Conservation (phyloP, 2,888 invertebrate genomes). For the Acanthococcus lagerstroemiae region DNA sequence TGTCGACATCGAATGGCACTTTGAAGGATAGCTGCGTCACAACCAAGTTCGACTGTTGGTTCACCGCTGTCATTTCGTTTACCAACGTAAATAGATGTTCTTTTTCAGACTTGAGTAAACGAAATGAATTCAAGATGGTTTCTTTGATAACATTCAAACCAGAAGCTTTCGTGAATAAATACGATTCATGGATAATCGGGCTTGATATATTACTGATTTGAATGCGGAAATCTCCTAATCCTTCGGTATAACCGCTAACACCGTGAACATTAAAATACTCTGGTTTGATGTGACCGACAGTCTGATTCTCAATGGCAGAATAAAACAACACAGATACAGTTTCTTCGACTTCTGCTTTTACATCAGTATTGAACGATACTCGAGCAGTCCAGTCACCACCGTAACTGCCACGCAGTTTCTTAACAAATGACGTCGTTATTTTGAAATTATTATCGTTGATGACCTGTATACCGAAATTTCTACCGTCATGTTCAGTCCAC, state of each 20-base stretch:
- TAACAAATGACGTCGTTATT: constrained; percentile 78
- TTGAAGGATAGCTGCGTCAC: constrained; percentile 49
- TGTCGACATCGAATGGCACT: constrained; percentile 70
- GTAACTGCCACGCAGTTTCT: constrained; percentile 63
- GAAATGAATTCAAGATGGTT: neutral
- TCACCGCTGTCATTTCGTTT: constrained; percentile 7
- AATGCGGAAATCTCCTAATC: constrained; percentile 31
- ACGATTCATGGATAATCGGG: constrained; percentile 9
- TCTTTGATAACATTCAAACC: constrained; percentile 22
- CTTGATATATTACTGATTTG: constrained; percentile 3
- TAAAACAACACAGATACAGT: constrained; percentile 62
- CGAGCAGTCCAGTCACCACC: constrained; percentile 93
- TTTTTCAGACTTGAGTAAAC: neutral
- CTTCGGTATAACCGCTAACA: constrained; percentile 25
- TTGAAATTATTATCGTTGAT: constrained; percentile 69
- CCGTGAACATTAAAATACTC: constrained; percentile 41
- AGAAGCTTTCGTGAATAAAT: neutral
- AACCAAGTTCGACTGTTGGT: constrained; percentile 36
- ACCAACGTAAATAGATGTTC: constrained; percentile 8
- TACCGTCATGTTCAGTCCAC: constrained; percentile 91
- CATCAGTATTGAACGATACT: constrained; percentile 53
- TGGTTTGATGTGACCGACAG: constrained; percentile 49
- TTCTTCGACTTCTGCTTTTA: constrained; percentile 37
- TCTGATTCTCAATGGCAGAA: constrained; percentile 63
- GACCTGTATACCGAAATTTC: constrained; percentile 80